Conservation (phyloP, 2,888 invertebrate genomes). For the Lycia hirtaria region DNA sequence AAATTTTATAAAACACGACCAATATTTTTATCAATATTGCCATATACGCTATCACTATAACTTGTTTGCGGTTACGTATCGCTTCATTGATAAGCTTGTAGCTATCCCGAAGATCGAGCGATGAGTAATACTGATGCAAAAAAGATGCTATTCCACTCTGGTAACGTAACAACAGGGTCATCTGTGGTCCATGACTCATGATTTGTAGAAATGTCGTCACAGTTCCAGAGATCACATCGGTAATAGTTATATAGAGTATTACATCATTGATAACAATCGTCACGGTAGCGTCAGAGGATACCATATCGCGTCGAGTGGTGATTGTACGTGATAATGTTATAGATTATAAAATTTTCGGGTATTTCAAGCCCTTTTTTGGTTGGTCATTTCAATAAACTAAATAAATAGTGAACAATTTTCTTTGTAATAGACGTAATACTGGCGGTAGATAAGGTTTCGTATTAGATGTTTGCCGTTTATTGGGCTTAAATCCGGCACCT, state of each 20-base stretch:
- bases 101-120: conserved; percentile 58
- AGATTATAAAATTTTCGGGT: conserved; percentile 34
- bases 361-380: conserved; percentile 18
- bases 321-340: conserved; percentile 44
- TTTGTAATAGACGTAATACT: conserved; percentile 17
- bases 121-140: conserved; percentile 76
- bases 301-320: conserved; percentile 35
- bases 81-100: conserved; percentile 65
- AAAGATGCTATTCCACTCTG: conserved; percentile 58
- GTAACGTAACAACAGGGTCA: conserved; percentile 57
- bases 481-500: conserved; percentile 14
- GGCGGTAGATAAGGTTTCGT: conserved; percentile 33
- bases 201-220: conserved; percentile 73
- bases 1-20: neutral
- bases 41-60: conserved; percentile 34
- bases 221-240: conserved; percentile 62
- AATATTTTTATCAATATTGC: conserved; percentile 8
- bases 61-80: conserved; percentile 48
- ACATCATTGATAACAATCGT: conserved; percentile 57
- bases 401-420: conserved; percentile 28
- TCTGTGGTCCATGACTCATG: conserved; percentile 67
- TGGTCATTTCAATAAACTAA: conserved; percentile 29
- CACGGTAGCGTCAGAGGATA: conserved; percentile 55
- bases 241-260: conserved; percentile 45
- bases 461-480: conserved; percentile 14